Evolutionary conservation across 1,140 invertebrate genomes (phyloP), one percentile per base, ranked within the genome.

Genomic region (Drosophila chauvacae): DNA sequence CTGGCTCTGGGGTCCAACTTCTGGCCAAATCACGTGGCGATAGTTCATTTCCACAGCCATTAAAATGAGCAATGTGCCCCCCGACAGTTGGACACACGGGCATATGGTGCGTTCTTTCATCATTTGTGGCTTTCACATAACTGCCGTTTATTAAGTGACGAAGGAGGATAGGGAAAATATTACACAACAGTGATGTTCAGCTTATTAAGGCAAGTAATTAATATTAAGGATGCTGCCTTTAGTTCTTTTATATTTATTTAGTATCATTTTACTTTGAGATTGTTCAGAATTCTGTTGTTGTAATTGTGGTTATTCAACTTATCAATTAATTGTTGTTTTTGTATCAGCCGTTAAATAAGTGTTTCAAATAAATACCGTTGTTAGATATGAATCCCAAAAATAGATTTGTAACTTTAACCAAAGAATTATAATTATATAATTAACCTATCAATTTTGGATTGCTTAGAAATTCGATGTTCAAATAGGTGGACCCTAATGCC

Each of bases 11-110:
- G 58, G 51, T 35, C 44, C 41, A 50, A 44, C 47, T 73, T 42
- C 61, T 35, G 73, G 53, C 55, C 41, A 77, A 85, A 77, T 85
- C 72, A 84, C 77, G 81, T 85, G 81, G 78, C 59, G 61, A 85
- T 85, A 84, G 81, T 85, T 85, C 63, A 84, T 85, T 81, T 85
- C 68, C 73, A 70, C 73, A 85, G 66, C 51, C 81, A 81, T 84
- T 84, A 85, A 81, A 81, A 77, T 77, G 64, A 84, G 63, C 68
- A 74, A 84, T 84, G 77, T 61, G 60, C 45, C 56, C 68, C 56
- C 66, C n/a, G 69, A 59, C 69, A 72, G 41, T 48, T 58, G 65
- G 64, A 41, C 69, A 50, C 42, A 33, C 60, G 68, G 64, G 35
- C 69, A 71, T 69, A 69, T 58, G 42, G 63, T 48, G 50, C 41